Conservation (phyloP, 2,113 vertebrate genomes). For the Mola mola region DNA sequence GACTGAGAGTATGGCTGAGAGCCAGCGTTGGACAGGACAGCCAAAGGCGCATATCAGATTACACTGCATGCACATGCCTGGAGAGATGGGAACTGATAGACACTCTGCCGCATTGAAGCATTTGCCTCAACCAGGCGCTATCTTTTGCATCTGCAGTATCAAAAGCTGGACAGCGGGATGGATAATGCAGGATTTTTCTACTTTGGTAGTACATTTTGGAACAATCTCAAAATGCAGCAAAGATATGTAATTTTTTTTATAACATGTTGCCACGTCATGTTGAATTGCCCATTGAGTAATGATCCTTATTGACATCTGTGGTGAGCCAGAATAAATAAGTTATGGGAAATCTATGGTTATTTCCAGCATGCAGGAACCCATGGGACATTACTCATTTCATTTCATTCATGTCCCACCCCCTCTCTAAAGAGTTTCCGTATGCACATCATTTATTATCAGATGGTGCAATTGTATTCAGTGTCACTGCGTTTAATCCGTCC, state of each 20-base stretch:
- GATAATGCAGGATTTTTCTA: conserved; percentile 31
- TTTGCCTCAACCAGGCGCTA: conserved; percentile 25
- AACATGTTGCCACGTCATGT: conserved; percentile 20
- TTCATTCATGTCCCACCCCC: conserved; percentile 8
- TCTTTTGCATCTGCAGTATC: conserved; percentile 47
- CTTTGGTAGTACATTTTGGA: background rate
- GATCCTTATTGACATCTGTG: conserved; percentile 19
- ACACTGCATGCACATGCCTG: conserved; percentile 81
- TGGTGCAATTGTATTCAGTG: conserved; percentile 32
- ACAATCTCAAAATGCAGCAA: conserved; percentile 15
- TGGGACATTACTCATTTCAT: conserved; percentile 14
- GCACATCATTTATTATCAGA: conserved; percentile 40
- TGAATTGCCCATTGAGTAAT: conserved; percentile 24
- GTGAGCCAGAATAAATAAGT: conserved; percentile 20
- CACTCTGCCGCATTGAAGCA: conserved; percentile 51
- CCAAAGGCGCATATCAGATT: conserved; percentile 80
- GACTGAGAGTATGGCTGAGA: conserved; percentile 71
- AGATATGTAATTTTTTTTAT: background rate
- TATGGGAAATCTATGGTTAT: conserved; percentile 38
- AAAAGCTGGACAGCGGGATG: conserved; percentile 10
- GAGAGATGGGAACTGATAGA: conserved; percentile 74
- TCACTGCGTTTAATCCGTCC: background rate
- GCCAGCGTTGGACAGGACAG: conserved; percentile 75
- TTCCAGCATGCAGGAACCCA: conserved; percentile 16
- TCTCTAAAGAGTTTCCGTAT: conserved; percentile 12